phyloP scores from a whole-genome alignment of 2,113 vertebrate species.

The Zootoca vivipara region DNA sequence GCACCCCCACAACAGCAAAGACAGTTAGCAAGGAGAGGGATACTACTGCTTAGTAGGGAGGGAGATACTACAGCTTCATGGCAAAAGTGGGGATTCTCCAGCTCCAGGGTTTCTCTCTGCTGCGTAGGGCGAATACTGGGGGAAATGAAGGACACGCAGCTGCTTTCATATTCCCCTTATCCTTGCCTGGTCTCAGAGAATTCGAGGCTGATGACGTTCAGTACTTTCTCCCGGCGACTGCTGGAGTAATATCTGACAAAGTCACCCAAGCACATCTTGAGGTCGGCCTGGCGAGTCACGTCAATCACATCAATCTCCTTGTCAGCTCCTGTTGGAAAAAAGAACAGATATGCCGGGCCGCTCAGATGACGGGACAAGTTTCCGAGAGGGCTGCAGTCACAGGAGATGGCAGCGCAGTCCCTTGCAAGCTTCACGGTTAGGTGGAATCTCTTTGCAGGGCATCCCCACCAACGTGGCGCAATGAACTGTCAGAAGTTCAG shows the following conservation, averaged over 20 bases:
- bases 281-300: conserved; percentile 87
- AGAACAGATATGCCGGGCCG: not conserved
- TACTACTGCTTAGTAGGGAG: too few relatives aligned
- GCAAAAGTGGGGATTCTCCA: not conserved
- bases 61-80: not conserved
- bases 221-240: conserved; percentile 85
- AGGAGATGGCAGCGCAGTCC: too few relatives aligned
- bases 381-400: not conserved
- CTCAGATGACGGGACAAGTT: not conserved
- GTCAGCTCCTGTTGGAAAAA: conserved; percentile 79
- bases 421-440: not conserved
- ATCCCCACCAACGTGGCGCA: not conserved
- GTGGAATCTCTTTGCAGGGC: not conserved
- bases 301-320: conserved; percentile 95
- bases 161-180: not conserved
- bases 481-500: not conserved
- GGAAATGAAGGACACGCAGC: not conserved
- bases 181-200: conserved; percentile 92
- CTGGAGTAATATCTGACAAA: conserved; percentile 91
- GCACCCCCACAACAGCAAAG: not conserved
- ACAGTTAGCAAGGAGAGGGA: not conserved
- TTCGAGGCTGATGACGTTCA: conserved; percentile 94
- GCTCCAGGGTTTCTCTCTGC: not conserved
- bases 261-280: conserved; percentile 91
- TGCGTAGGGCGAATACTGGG: too few relatives aligned